These are phyloP conservation scores for Nicator chloris DNA, from an alignment of 2,113 vertebrate species.

Conservation along the genomic window DNA sequence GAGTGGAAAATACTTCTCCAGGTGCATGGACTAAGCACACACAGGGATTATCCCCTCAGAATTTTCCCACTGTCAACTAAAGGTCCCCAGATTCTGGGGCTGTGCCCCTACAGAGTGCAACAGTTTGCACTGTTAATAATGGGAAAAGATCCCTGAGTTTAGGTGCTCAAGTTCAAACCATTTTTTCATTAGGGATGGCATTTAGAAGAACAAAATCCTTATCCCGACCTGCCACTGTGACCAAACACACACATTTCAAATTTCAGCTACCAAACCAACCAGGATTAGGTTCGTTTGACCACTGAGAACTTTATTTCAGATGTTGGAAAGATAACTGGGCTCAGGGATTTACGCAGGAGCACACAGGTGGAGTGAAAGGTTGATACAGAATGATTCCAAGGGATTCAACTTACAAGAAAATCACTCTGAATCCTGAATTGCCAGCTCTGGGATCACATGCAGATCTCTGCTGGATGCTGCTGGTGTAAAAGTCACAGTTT, in stretches of 20 bases:
- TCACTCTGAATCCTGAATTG: not conserved
- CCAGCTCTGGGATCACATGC: not conserved
- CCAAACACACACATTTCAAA: not conserved
- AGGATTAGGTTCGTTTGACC: not conserved
- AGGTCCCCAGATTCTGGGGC: not conserved
- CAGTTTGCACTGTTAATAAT: not conserved
- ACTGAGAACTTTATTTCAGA: not conserved
- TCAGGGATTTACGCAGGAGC: not conserved
- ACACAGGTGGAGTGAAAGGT: not conserved
- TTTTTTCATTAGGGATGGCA: not conserved
- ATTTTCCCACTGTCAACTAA: not conserved
- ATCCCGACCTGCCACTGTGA: not conserved
- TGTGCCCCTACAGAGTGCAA: not conserved
- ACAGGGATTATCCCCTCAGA: not conserved
- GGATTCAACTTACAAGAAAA: not conserved
- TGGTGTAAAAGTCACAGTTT: not conserved
- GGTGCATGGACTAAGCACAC: not conserved
- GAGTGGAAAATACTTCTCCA: not conserved
- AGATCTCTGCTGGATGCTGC: not conserved
- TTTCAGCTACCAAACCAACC: not conserved
- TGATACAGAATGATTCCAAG: not conserved
- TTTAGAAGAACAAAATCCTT: not conserved
- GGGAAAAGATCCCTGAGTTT: not conserved
- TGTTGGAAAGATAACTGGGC: not conserved
- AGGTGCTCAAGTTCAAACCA: not conserved